phyloP scores from a whole-genome alignment of 2,113 vertebrate species.

The Rhinolophus ferrumequinum region DNA sequence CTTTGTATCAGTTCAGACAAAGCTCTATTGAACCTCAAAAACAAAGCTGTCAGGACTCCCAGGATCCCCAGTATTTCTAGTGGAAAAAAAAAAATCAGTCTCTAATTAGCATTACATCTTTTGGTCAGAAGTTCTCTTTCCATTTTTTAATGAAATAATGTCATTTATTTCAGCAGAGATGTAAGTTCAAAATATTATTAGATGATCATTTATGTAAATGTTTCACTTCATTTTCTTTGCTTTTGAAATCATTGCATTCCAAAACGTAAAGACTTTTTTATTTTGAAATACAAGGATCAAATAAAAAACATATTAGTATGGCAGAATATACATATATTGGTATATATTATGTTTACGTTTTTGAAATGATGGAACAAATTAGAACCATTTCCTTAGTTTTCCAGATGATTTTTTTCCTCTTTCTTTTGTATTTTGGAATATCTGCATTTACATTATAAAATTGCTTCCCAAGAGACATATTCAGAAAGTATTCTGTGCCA shows the following conservation, averaged over 20 bases:
- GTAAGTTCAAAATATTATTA: slow-evolving; percentile 1
- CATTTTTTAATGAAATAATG: background rate
- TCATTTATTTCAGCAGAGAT: slow-evolving; percentile 58
- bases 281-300: slow-evolving; percentile 16
- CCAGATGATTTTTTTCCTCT: background rate
- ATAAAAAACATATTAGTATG: background rate
- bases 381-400: background rate
- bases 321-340: background rate
- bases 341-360: background rate
- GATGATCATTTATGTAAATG: slow-evolving; percentile 30
- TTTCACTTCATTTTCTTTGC: slow-evolving; percentile 11
- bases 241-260: background rate
- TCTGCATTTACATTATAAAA: background rate
- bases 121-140: background rate
- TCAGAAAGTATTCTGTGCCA: background rate
- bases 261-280: background rate
- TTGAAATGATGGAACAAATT: background rate
- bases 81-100: background rate
- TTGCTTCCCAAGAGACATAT: background rate
- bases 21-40: background rate
- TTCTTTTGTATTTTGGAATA: background rate
- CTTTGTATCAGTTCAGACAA: background rate
- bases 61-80: background rate
- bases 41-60: background rate
- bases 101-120: slow-evolving; percentile 26